phyloP scores from a whole-genome alignment of 2,113 vertebrate genomes.

The Oreochromis spilurus region DNA sequence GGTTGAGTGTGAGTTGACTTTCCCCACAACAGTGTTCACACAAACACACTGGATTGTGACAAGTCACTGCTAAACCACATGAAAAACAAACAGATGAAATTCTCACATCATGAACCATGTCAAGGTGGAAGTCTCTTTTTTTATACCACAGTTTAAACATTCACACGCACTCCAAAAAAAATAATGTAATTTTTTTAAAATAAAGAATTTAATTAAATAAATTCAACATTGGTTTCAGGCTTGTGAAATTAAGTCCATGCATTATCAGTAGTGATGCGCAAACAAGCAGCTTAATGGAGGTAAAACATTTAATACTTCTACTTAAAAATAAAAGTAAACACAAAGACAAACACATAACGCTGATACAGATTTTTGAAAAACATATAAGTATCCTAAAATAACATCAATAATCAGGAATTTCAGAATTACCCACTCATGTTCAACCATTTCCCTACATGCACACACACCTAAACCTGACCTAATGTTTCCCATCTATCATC shows the following conservation, averaged over 20 bases:
- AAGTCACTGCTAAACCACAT: neutral
- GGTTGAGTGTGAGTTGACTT: neutral
- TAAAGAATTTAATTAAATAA: neutral
- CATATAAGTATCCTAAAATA: neutral
- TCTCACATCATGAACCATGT: neutral
- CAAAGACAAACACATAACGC: neutral
- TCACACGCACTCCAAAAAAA: neutral
- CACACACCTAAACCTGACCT: neutral
- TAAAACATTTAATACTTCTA: neutral
- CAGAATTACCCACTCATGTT: neutral
- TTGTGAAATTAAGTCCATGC: neutral
- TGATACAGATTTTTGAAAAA: neutral
- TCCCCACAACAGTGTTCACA: neutral
- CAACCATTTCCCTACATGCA: neutral
- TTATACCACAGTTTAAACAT: neutral
- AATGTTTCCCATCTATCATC: constrained; percentile 30
- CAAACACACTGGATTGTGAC: neutral
- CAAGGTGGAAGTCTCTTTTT: neutral
- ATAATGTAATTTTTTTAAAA: neutral
- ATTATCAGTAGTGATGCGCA: neutral
- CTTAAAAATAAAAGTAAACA: neutral
- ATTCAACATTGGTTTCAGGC: neutral
- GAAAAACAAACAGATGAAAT: neutral
- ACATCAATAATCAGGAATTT: neutral
- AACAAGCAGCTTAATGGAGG: neutral